These are phyloP conservation scores for Hydra vulgaris DNA, from an alignment of 30 jellyfish, hydroid and myxozoan genomes.

Conservation along the genomic window DNA sequence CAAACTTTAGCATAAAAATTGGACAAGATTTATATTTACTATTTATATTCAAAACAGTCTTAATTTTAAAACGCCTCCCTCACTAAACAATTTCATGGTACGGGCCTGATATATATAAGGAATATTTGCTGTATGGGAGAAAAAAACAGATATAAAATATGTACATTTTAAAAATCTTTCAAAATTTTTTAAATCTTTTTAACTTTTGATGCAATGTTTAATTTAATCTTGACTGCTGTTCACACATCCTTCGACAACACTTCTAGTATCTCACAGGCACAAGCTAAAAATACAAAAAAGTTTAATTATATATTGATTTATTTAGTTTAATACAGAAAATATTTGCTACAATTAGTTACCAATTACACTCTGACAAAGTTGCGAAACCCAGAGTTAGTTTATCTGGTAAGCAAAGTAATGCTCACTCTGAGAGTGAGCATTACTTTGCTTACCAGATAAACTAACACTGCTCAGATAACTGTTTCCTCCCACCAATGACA, in stretches of 20 bases:
- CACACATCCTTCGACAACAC: not conserved
- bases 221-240: not conserved
- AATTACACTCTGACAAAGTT: too few relatives aligned
- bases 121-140: not conserved
- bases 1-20: too few relatives aligned
- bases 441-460: too few relatives aligned
- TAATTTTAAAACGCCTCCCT: too few relatives aligned
- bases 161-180: not conserved
- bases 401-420: too few relatives aligned
- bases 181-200: not conserved
- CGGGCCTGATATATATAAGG: not conserved
- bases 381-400: too few relatives aligned
- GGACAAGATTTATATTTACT: too few relatives aligned
- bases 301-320: not conserved
- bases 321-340: too few relatives aligned
- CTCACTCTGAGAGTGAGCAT: too few relatives aligned
- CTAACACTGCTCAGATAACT: not conserved
- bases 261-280: not conserved
- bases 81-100: too few relatives aligned
- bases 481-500: not conserved
- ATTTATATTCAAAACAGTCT: too few relatives aligned
- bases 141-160: not conserved
- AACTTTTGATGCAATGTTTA: not conserved
- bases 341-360: too few relatives aligned
- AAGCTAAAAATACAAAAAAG: not conserved